phyloP scores from a whole-genome alignment of 2,113 vertebrate species.

The Leptobrachium ailaonicum region DNA sequence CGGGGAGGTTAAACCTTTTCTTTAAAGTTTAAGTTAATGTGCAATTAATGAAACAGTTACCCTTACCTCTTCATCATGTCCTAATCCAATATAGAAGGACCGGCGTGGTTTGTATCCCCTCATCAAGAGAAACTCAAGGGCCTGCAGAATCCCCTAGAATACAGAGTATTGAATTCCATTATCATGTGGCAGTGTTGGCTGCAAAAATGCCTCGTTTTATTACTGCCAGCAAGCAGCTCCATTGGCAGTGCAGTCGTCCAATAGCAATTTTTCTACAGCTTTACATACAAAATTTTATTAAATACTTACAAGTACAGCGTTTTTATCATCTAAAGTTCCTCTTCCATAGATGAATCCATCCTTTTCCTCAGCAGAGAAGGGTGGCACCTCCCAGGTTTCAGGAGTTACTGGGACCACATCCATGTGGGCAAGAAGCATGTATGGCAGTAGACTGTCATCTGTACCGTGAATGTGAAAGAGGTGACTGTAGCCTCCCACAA shows the following conservation, averaged over 20 bases:
- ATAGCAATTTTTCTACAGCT: too few species aligned
- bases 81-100: conserved; percentile 85
- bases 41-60: background rate
- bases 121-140: conserved; percentile 83
- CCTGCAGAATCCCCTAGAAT: conserved; percentile 84
- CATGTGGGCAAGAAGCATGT: conserved; percentile 88
- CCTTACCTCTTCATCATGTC: conserved; percentile 91
- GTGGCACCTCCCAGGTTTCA: conserved; percentile 85
- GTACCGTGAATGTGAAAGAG: conserved; percentile 81
- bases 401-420: conserved; percentile 88
- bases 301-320: conserved; percentile 76
- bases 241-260: too few species aligned
- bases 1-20: too few species aligned
- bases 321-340: conserved; percentile 91
- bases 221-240: too few species aligned
- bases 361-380: conserved; percentile 85
- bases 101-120: conserved; percentile 78
- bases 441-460: conserved; percentile 73
- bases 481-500: conserved; percentile 85
- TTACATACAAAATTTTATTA: too few species aligned
- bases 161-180: background rate
- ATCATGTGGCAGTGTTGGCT: too few species aligned
- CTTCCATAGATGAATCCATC: conserved; percentile 90
- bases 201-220: too few species aligned
- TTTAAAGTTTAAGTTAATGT: background rate